phyloP scores from a whole-genome alignment of 2,113 vertebrate species.

The Lasiurus cinereus region DNA sequence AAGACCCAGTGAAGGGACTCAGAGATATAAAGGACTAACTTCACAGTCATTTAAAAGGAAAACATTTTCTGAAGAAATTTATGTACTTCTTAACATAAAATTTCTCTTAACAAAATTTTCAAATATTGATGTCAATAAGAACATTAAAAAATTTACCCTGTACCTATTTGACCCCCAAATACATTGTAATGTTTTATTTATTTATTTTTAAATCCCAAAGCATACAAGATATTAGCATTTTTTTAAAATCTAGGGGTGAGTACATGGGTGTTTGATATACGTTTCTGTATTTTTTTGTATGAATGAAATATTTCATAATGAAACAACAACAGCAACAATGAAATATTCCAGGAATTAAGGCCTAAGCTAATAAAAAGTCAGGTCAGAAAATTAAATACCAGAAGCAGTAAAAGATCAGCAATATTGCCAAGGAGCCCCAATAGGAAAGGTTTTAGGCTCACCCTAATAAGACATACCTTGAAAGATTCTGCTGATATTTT shows the following conservation, averaged over 20 bases:
- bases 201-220: not conserved
- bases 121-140: constrained; percentile 28
- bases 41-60: not conserved
- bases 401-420: not conserved
- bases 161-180: not conserved
- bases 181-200: not conserved
- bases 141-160: not conserved
- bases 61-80: constrained; percentile 6
- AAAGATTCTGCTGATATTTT: not conserved
- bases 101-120: not conserved
- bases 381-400: not conserved
- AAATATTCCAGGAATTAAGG: not conserved
- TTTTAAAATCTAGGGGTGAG: not conserved
- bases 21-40: not conserved
- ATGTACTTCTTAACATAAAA: not conserved
- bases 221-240: not conserved
- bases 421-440: not conserved
- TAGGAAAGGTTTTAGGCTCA: not conserved
- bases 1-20: not conserved
- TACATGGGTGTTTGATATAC: not conserved
- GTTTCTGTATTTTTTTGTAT: constrained; percentile 36
- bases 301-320: constrained; percentile 15
- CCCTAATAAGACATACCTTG: not conserved
- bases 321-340: not conserved
- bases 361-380: constrained; percentile 5